Conservation (phyloP, 2,113 vertebrate species). For the Picathartes gymnocephalus region DNA sequence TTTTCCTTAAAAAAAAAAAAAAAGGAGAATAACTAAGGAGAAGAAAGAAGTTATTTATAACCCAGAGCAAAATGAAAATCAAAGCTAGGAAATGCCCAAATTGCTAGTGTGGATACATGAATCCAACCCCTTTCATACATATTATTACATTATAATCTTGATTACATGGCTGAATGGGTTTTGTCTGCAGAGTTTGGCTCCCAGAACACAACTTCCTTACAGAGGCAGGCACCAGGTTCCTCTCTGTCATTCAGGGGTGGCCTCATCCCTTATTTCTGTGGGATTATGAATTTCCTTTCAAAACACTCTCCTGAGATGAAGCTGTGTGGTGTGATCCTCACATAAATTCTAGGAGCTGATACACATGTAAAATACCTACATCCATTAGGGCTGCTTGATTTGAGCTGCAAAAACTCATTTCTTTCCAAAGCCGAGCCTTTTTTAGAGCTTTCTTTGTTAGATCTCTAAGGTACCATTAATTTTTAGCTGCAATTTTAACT, state of each 20-base stretch:
- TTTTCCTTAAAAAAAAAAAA: background rate
- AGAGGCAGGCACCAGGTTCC: background rate
- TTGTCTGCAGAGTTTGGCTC: background rate
- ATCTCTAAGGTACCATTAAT: background rate
- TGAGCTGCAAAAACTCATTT: background rate
- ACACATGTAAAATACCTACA: background rate
- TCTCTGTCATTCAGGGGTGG: background rate
- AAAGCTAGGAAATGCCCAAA: background rate
- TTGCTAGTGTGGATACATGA: background rate
- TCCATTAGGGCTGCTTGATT: background rate
- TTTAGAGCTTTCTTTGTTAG: background rate
- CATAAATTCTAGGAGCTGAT: background rate
- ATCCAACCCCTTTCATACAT: background rate
- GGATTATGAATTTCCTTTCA: background rate
- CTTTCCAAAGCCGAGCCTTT: background rate
- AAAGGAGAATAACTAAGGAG: background rate
- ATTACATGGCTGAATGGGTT: background rate
- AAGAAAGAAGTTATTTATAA: background rate
- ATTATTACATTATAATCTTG: background rate
- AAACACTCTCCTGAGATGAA: background rate
- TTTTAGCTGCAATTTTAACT: conserved; percentile 4
- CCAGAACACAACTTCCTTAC: background rate
- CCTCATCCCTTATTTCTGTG: background rate
- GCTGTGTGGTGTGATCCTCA: background rate
- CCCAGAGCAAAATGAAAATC: background rate